phyloP scores from a whole-genome alignment of 2,888 invertebrate genomes.

The Druceiella hillmani region DNA sequence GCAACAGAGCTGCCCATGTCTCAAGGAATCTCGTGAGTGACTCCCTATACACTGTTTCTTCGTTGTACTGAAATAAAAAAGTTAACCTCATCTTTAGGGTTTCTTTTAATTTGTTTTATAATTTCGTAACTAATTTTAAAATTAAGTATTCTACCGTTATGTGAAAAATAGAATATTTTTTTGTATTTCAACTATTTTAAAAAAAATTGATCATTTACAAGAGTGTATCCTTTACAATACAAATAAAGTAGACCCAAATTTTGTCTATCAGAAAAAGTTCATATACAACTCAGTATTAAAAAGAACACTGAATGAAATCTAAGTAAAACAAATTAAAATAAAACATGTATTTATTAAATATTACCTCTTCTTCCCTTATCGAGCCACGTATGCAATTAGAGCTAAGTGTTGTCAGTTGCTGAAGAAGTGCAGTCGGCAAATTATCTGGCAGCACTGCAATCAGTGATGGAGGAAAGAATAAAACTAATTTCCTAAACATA shows the following conservation, averaged over 20 bases:
- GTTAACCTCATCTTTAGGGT: no score
- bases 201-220: no score
- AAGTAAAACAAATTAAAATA: background rate
- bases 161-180: no score
- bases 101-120: no score
- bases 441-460: slow-evolving; percentile 29
- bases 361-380: slow-evolving; percentile 44
- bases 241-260: no score
- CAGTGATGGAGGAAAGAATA: slow-evolving; percentile 42
- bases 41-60: slow-evolving; percentile 45
- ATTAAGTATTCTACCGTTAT: no score
- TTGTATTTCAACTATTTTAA: no score
- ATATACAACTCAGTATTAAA: no score
- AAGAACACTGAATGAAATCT: no score
- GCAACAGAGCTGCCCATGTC: slow-evolving; percentile 44
- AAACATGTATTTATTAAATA: slow-evolving; percentile 23
- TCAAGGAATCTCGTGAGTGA: slow-evolving; percentile 46
- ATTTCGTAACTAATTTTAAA: no score
- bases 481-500: slow-evolving; percentile 42
- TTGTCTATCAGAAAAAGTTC: no score
- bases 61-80: slow-evolving; percentile 32
- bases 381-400: slow-evolving; percentile 43
- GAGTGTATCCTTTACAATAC: no score
- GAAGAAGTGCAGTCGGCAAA: slow-evolving; percentile 40
- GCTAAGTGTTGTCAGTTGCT: slow-evolving; percentile 40